These are phyloP conservation scores for Crossocerus cetratus DNA, from an alignment of 2,888 invertebrate genomes.

Conservation along the genomic window DNA sequence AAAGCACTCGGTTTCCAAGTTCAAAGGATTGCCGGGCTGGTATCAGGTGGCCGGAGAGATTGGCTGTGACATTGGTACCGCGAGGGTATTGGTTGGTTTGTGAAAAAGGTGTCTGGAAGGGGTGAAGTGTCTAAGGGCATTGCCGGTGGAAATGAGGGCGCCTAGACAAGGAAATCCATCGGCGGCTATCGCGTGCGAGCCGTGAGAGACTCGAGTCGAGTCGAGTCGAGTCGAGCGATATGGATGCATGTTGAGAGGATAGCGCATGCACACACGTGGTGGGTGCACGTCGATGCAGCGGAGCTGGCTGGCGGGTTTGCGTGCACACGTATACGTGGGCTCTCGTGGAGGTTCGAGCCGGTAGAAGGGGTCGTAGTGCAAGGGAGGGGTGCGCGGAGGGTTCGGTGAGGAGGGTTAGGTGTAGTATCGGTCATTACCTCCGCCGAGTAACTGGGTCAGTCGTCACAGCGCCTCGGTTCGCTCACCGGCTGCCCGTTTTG, in stretches of 20 bases:
- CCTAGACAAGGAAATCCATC: slow-evolving; percentile 29
- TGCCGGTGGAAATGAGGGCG: slow-evolving; percentile 24
- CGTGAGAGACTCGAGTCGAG: slow-evolving; percentile 25
- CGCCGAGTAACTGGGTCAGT: slow-evolving; percentile 76
- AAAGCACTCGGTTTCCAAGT: no score
- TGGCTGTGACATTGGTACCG: no score
- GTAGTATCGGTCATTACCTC: slow-evolving; percentile 78
- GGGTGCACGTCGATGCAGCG: slow-evolving; percentile 7
- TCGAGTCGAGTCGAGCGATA: not conserved
- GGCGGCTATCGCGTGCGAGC: slow-evolving; percentile 32
- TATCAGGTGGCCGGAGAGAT: no score
- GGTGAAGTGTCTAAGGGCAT: no score
- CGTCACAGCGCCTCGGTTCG: slow-evolving; percentile 74
- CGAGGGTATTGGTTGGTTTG: no score
- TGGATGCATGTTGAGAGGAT: slow-evolving; percentile 6
- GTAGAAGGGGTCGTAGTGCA: slow-evolving; percentile 44
- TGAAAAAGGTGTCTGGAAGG: not conserved
- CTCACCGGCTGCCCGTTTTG: slow-evolving; percentile 64
- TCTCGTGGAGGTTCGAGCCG: slow-evolving; percentile 15
- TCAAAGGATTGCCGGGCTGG: no score
- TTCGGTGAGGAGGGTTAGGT: slow-evolving; percentile 71
- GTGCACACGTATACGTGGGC: slow-evolving; percentile 35
- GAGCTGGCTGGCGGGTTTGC: slow-evolving; percentile 6
- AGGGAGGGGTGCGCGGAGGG: slow-evolving; percentile 35
- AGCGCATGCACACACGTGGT: slow-evolving; percentile 16